These are phyloP conservation scores for Melipona bicolor DNA, from an alignment of 2,888 invertebrate species.

Conservation along the genomic window DNA sequence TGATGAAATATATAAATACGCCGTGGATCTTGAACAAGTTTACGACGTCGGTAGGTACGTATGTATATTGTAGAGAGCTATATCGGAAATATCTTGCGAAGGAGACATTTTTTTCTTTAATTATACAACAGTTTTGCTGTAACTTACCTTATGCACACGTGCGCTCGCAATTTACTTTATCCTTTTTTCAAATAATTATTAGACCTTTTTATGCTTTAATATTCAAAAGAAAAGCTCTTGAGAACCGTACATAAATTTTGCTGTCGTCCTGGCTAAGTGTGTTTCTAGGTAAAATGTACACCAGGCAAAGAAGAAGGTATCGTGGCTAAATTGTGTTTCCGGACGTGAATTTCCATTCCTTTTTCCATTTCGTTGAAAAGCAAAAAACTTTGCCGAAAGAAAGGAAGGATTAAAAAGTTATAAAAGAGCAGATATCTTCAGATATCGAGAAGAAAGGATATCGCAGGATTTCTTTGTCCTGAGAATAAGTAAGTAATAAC, in stretches of 20 bases:
- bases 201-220: not conserved
- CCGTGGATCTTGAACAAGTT: not conserved
- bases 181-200: not conserved
- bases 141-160: not conserved
- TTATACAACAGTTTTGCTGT: not conserved
- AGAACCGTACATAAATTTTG: constrained; percentile 4
- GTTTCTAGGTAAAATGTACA: constrained; percentile 16
- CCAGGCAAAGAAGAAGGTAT: constrained; percentile 18
- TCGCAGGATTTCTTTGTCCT: not conserved
- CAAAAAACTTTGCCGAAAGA: not conserved
- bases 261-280: not conserved
- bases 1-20: not conserved
- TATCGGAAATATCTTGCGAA: not conserved
- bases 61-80: no score
- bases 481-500: not conserved
- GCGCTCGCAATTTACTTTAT: no score
- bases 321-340: constrained; percentile 19
- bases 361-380: not conserved
- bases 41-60: not conserved
- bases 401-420: constrained; percentile 32
- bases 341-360: constrained; percentile 6
- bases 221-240: not conserved
- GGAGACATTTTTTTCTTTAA: not conserved
- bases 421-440: not conserved
- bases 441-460: not conserved